Conservation (phyloP, 2,797 vertebrate species). For the Silurus lanzhouensis region DNA sequence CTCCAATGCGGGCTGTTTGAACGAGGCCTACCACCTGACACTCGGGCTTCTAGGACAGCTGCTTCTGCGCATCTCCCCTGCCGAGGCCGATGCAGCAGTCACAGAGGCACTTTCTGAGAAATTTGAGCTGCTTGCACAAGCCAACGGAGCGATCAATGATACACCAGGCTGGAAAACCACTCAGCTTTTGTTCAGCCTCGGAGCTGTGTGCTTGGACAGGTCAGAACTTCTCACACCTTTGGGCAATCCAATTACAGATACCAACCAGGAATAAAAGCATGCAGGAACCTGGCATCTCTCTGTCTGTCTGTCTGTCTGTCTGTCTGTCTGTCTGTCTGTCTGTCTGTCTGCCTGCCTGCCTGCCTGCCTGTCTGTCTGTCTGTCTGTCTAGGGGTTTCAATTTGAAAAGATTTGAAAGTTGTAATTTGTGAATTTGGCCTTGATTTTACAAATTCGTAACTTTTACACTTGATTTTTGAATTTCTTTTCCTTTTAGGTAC, state of each 20-base stretch:
- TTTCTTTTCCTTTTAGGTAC: neutral
- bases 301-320: too few relatives aligned
- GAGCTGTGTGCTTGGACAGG: constrained; percentile 96
- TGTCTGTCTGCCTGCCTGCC: too few relatives aligned
- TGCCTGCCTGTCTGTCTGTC: too few relatives aligned
- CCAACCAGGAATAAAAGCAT: too few relatives aligned
- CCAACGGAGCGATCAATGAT: constrained; percentile 71
- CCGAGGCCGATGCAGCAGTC: constrained; percentile 86
- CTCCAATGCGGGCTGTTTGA: constrained; percentile 92
- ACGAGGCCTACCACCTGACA: constrained; percentile 95
- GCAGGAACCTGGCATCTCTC: neutral
- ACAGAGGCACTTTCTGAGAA: constrained; percentile 87
- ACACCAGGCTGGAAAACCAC: constrained; percentile 92
- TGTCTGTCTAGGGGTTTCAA: neutral
- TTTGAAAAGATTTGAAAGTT: neutral
- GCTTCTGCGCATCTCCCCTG: constrained; percentile 83
- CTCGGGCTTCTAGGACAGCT: constrained; percentile 93
- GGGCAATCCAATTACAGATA: neutral
- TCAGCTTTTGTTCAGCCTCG: constrained; percentile 92
- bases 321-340: too few relatives aligned
- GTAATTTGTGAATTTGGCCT: neutral
- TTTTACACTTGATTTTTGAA: neutral
- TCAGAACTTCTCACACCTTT: constrained; percentile 56
- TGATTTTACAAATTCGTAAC: neutral
- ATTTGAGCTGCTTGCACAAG: constrained; percentile 78